Evolutionary conservation across 2,888 invertebrate genomes (phyloP), one percentile per base, ranked within the genome.

Genomic region (Eristalis intricaria): DNA sequence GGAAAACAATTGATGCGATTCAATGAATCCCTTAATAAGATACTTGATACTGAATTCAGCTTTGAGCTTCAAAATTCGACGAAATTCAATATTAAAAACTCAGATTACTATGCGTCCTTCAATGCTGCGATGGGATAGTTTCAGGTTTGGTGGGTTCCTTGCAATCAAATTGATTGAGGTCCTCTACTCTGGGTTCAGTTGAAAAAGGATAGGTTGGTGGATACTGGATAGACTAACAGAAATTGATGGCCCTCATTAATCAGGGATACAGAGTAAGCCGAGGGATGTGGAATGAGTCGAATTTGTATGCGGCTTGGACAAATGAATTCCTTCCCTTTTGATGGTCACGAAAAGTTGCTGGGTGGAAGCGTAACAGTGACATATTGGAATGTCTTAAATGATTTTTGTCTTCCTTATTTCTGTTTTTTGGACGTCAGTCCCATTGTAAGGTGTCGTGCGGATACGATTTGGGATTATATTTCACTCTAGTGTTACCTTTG

Each of bases 31-130:
- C 19, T 66, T 68, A 74, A 61, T 38, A 56, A 66, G 61, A 71
- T 32, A 80, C 66, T 71, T 66, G 80, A 70, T 68, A 70, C 43
- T 60, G 64, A 38, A 69, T 66, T 70, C 32, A 43, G 26, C 26
- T 32, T 76, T 35, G 13, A 8, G 60, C 4, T 70, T 29, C 43
- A 5, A 68, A 43, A 50, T 71, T 43, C 19, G 65, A 13, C 1
- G 32, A 68, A 68, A 74, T 56, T 73, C 56, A 29, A 66, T 71
- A 71, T 40, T 58, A 40, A 15, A n/a, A n/a, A 38, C 8, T 58
- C 38, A 7, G 61, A 40, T 65, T 38, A 56, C 15, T 10, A 22
- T n/a, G 40, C 13, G 22, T 68, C 35, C 29, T 13, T 35, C 19
- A 19, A 26, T 50, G 69, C 50, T 69, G 26, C 10, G 23, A 29